Conservation (phyloP, 2,797 vertebrate species). For the Pyrocephalus nanus region DNA sequence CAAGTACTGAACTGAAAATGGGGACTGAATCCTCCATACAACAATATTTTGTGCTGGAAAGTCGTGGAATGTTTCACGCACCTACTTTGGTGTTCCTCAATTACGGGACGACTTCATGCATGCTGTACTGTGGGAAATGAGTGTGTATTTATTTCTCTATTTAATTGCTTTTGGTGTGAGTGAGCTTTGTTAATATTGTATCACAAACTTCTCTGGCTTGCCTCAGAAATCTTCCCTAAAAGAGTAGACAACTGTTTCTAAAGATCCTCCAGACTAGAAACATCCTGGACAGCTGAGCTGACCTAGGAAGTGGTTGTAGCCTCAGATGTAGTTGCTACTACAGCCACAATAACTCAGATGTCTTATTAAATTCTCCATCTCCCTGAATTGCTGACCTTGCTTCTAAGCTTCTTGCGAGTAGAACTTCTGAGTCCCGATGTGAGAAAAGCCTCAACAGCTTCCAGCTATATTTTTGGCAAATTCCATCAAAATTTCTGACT, state of each 20-base stretch:
- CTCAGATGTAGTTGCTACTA: neutral
- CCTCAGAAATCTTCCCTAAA: neutral
- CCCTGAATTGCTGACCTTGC: neutral
- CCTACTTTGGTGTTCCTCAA: neutral
- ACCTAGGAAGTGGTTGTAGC: neutral
- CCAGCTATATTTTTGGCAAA: neutral
- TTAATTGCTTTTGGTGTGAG: neutral
- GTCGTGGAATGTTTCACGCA: neutral
- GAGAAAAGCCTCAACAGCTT: neutral
- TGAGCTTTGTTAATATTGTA: neutral
- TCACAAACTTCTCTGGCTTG: neutral
- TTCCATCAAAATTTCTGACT: neutral
- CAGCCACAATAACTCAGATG: neutral
- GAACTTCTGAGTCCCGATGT: neutral
- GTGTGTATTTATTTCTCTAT: neutral
- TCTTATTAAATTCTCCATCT: neutral
- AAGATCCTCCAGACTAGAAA: neutral
- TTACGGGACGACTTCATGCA: neutral
- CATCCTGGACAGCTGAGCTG: neutral
- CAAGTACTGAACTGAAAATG: neutral
- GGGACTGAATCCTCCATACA: neutral
- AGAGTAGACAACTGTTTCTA: neutral
- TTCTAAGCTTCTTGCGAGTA: neutral
- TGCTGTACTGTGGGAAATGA: neutral
- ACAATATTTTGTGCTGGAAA: neutral